Evolutionary conservation across 2,113 vertebrate species (phyloP).

Genomic region (Aix galericulata): DNA sequence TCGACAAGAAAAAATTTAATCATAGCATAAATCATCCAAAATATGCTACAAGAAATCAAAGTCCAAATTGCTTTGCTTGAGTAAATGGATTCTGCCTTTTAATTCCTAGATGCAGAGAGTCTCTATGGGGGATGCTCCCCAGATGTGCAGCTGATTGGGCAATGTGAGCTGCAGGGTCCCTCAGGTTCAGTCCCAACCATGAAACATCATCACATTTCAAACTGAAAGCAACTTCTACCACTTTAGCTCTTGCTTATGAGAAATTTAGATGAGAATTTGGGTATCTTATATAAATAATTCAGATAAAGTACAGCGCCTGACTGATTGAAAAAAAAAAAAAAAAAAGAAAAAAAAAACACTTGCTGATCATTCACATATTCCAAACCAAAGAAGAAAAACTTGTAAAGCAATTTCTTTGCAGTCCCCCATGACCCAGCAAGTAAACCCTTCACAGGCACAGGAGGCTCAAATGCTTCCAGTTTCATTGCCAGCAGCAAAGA

Average conservation of each 20-base stretch:
- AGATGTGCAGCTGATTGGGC: not conserved
- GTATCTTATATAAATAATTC: not conserved
- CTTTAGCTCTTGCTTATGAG: not conserved
- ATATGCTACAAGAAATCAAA: constrained; percentile 47
- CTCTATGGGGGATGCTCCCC: not conserved
- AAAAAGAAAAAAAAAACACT: not conserved
- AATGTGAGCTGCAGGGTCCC: not conserved
- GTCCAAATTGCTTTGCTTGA: constrained; percentile 21
- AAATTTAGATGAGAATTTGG: not conserved
- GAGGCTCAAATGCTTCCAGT: not conserved
- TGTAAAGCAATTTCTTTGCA: not conserved
- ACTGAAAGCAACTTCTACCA: not conserved
- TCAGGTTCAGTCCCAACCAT: not conserved
- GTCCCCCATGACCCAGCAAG: not conserved
- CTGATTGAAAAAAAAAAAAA: not conserved
- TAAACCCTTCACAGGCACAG: constrained; percentile 2
- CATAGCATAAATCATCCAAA: constrained; percentile 35
- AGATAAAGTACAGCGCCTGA: not conserved
- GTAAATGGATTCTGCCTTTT: constrained; percentile 25
- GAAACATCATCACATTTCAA: not conserved
- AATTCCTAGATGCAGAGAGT: not conserved
- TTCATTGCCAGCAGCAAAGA: constrained; percentile 41
- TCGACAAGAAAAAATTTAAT: constrained; percentile 37
- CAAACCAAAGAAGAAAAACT: not conserved
- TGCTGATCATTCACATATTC: constrained; percentile 7